These are phyloP conservation scores for Ochotona princeps DNA, from an alignment of 2,113 vertebrate species.

Conservation along the genomic window DNA sequence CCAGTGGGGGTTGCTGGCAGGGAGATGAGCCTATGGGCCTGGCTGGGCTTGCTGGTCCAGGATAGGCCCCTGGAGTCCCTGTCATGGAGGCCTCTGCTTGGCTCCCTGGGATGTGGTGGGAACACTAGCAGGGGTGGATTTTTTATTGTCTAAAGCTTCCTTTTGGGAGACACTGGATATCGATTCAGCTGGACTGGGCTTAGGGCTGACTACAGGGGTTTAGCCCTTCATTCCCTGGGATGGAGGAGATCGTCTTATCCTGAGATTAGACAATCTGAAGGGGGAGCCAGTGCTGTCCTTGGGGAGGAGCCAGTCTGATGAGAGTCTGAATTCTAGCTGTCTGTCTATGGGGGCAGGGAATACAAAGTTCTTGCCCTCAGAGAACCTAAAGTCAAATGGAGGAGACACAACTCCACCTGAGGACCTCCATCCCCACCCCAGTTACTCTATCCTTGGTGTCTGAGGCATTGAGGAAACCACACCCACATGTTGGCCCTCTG, in stretches of 20 bases:
- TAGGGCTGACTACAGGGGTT: neutral
- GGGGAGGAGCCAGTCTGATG: neutral
- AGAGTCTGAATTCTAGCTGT: neutral
- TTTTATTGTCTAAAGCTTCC: neutral
- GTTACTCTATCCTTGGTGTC: neutral
- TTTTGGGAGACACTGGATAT: slow-evolving; percentile 13
- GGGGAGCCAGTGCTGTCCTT: neutral
- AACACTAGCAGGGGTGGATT: neutral
- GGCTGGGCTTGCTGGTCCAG: neutral
- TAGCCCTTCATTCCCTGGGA: neutral
- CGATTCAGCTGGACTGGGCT: neutral
- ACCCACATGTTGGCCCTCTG: no score
- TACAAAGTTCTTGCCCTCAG: neutral
- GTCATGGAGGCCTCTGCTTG: neutral
- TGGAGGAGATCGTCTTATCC: neutral
- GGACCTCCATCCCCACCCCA: no score
- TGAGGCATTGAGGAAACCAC: neutral
- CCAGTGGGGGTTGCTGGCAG: slow-evolving; percentile 72
- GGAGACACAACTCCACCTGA: no score
- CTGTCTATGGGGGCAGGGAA: neutral
- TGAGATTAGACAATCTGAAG: neutral
- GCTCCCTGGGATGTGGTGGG: neutral
- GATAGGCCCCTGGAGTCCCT: neutral
- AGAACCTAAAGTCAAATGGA: neutral
- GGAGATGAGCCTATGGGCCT: slow-evolving; percentile 48